Evolutionary conservation across 1,140 invertebrate species (phyloP), one percentile per base, ranked within the genome.

Genomic region (Phthorimaea operculella): DNA sequence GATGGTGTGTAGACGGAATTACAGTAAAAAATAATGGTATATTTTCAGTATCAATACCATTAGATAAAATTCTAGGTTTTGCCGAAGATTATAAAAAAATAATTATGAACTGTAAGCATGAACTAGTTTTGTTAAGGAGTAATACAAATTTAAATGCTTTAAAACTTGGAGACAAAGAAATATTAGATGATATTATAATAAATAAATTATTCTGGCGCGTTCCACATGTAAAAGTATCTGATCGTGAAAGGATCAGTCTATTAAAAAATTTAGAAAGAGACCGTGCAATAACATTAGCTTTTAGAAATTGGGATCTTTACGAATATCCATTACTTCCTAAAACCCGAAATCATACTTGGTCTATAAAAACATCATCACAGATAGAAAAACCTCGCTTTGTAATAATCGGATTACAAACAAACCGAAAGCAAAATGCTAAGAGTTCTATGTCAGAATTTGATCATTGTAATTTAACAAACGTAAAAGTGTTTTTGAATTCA

Each of bases 31-130:
- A 50, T 28, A 33, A 10, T 51, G 52, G 63, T n/a, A 60, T 74
- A 28, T 85, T 85, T 54, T 66, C 75, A 52, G 66, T 76, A 9
- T 68, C 57, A 21, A 68, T 87, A 45, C 82, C 83, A 4, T 51
- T 87, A 14, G 75, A 62, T 47, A 58, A 75, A 44, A 49, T 85
- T 0, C n/a, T n/a, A n/a, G n/a, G n/a, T n/a, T 85, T 87, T 67
- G 76, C 76, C 49, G 79, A 87, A 68, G 83, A 87, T 66, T 87
- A 83, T 69, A 63, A 66, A 52, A 76, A 77, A 68, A 75, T 87
- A 39, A 61, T 86, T n/a, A 49, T 83, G 8, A 86, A 86, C 60
- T 66, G 63, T 52, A 80, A 82, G 65, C 82, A 85, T 65, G 80
- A 87, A 64, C 52, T 87, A 12, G 70, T 87, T 64, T 60, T 87